Base-by-base conservation (phyloP, 2,113 vertebrate genomes). In the Oxyura jamaicensis region DNA sequence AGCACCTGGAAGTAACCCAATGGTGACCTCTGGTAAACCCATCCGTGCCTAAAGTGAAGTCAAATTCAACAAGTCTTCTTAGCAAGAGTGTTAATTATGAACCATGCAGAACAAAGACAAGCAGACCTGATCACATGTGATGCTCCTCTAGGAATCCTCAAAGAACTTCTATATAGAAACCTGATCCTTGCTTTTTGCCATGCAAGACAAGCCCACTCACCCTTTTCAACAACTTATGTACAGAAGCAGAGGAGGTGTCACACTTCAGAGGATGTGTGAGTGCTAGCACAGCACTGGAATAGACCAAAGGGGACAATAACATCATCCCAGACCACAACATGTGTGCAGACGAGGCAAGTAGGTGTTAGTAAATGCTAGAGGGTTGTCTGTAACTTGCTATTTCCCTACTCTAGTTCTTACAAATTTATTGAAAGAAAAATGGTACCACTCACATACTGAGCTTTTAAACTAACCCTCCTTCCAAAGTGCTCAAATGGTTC, bases 1-100 rank as follows among this genome's bases (percentile, higher is more conserved):
- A 82, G 97, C 99, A 96, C 97, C 98, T 71, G 99, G 99, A 91
- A 99, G 95, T 75, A 99, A 50, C 80, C 99, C 99, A 89, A 99
- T 28, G 20, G 83, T 97, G 88, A 99, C 99, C 97, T 99, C 99
- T 88, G 99, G 99, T 39, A 99, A 98, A 72, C 98, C 99, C 86
- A 99, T 39, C 77, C 4, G 92, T 82, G 98, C 98, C 99, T 99
- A 87, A 84, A 92, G 85, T 17, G 36, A 71, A 92, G 67, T 8
- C 22, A 92, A 93, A 72, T 25, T 11, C 83, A 78, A 66, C 26
- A 35, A 44, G 16, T 68, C 68, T 20, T 21, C 91, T 91, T 42
- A 74, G 90, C 50, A 48, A 67, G 28, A 60, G 15, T 31, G 26
- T 3, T 22, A 56, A 76, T 36, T 76, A 46, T 35, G 69, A 83